A percentile compares a stretch with the other conserved stretches of the same genome.
Conservation (phyloP, 2,888 invertebrate species). For the Octodonta nipae region DNA sequence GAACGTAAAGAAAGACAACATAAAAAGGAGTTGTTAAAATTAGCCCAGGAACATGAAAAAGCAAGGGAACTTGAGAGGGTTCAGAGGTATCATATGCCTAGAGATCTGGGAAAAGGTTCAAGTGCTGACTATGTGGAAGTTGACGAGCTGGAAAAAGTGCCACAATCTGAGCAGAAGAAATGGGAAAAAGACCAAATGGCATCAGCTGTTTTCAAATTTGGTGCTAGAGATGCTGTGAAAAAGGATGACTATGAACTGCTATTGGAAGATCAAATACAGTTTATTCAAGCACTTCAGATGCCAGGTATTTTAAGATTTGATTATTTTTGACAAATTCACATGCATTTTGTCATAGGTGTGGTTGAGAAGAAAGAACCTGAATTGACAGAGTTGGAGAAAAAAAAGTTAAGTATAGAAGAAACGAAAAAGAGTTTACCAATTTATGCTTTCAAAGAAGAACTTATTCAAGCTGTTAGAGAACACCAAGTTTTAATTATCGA, state of each 20-base stretch:
- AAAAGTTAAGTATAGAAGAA: slow-evolving; percentile 74
- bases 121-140: slow-evolving; percentile 66
- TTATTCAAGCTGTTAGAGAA: slow-evolving; percentile 81
- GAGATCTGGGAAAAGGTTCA: slow-evolving; percentile 65
- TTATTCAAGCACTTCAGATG: slow-evolving; percentile 77
- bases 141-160: slow-evolving; percentile 71
- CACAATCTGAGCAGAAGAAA: slow-evolving; percentile 76
- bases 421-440: slow-evolving; percentile 87
- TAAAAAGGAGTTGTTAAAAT: slow-evolving; percentile 75
- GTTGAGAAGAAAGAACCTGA: slow-evolving; percentile 42
- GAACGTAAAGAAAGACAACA: slow-evolving; percentile 77
- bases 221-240: slow-evolving; percentile 68
- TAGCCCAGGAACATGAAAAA: slow-evolving; percentile 91
- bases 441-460: slow-evolving; percentile 76
- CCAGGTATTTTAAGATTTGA: slow-evolving; percentile 43
- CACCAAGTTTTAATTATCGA: slow-evolving; percentile 87
- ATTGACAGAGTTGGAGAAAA: slow-evolving; percentile 54
- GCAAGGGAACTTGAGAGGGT: slow-evolving; percentile 86
- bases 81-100: slow-evolving; percentile 89
- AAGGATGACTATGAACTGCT: slow-evolving; percentile 81
- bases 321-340: not conserved
- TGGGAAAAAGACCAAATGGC: slow-evolving; percentile 97
- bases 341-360: slow-evolving; percentile 6
- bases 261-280: slow-evolving; percentile 94
- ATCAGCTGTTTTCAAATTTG: slow-evolving; percentile 83